Evolutionary conservation across 2,113 vertebrate genomes (phyloP), one percentile per base, ranked within the genome.

Genomic region (Petromus typicus): DNA sequence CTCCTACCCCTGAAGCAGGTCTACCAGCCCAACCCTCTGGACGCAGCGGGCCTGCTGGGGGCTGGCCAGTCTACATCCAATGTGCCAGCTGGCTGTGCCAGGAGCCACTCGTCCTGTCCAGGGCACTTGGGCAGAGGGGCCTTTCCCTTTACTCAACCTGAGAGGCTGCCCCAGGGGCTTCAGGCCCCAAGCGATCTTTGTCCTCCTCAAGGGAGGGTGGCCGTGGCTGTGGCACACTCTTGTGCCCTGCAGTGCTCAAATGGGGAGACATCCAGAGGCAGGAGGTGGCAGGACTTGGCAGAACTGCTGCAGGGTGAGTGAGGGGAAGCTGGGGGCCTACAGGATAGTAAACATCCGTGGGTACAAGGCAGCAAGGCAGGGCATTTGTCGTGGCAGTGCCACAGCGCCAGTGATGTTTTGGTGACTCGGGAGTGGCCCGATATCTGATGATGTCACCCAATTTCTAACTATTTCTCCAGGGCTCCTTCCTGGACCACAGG

Each of bases 351-450:
- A 89, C 1, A 13, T 34, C 79, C 63, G 23, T 51, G 40, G 80
- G 86, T 27, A 17, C 48, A 43, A 71, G 81, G 88, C 90, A 96
- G 91, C 67, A 1, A 89, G 88, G 94, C 91, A 95, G 94, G 86
- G 86, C 40, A 0, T 80, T 81, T 92, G 75, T 40, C 63, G 81
- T 3, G 90, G 83, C 67, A 71, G 66, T 11, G 90, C 85, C 90
- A 76, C 1, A 0, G 79, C 40, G 86, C 64, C 34, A 34, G 14
- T n/a, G 81, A 34, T 11, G 17, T 54, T 73, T 37, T 37, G 87
- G 73, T 9, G 69, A 54, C 61, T 27, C 22, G 59, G 73, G 69
- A 71, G 76, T 8, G 48, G 86, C 51, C 57, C 45, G 2, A 54
- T 56, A 13, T 66, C 76, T 90, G 59, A 73, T 9, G 93, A 61